These are phyloP conservation scores for Solenopsis invicta DNA, from an alignment of 1,140 invertebrate genomes.

Conservation along the genomic window DNA sequence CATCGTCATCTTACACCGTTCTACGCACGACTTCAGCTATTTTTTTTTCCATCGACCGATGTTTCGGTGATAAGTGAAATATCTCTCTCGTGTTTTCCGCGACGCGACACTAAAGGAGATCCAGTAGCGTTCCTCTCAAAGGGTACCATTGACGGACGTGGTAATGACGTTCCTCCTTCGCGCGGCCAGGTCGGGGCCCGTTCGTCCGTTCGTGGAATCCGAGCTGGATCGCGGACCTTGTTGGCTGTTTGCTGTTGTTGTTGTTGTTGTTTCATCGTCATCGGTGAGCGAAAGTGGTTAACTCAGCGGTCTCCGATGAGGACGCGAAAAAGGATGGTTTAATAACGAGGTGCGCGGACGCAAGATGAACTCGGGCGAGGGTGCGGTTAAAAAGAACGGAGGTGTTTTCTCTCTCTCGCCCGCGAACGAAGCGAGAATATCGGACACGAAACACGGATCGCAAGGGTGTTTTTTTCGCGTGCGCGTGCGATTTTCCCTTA, in stretches of 20 bases:
- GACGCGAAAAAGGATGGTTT: slow-evolving; percentile 16
- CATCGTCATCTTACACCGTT: background rate
- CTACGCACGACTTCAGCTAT: background rate
- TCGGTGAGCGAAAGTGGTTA: slow-evolving; percentile 37
- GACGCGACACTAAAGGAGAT: slow-evolving; percentile 14
- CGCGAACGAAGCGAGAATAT: background rate
- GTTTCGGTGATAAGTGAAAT: slow-evolving; percentile 41
- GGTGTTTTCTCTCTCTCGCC: slow-evolving; percentile 29
- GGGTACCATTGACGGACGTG: slow-evolving; percentile 17
- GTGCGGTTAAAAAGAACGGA: slow-evolving; percentile 13
- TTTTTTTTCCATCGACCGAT: slow-evolving; percentile 16
- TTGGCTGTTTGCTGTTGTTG: slow-evolving; percentile 59
- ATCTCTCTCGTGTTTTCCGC: slow-evolving; percentile 8
- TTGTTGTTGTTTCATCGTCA: slow-evolving; percentile 56
- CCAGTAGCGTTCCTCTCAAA: slow-evolving; percentile 58
- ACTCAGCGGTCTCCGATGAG: slow-evolving; percentile 3
- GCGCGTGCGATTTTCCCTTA: slow-evolving; percentile 38
- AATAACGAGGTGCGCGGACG: slow-evolving; percentile 41
- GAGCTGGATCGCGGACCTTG: slow-evolving; percentile 12
- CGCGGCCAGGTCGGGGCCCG: slow-evolving; percentile 30
- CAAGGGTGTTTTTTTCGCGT: background rate
- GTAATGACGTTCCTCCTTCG: slow-evolving; percentile 49
- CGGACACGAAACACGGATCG: slow-evolving; percentile 39
- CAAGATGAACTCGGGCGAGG: slow-evolving; percentile 17
- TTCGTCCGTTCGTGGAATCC: slow-evolving; percentile 53